Base-by-base conservation (phyloP, 2,113 vertebrate species). In the Triplophysa siluroides region DNA sequence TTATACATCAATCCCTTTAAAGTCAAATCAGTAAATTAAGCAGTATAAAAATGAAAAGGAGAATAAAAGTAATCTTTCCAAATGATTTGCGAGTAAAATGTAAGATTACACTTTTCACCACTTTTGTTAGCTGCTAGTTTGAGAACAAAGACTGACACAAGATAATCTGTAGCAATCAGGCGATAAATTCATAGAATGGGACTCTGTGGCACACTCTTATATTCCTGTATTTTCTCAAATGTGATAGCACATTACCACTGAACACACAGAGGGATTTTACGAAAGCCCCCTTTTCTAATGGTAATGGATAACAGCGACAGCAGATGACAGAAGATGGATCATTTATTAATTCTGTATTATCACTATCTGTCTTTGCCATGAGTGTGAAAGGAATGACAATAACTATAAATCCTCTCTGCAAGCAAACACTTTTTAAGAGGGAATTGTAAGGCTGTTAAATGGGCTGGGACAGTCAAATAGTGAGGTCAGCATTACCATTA, bases 181-280 rank as follows among this genome's bases (percentile, higher is more conserved):
- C 29, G 12, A 23, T 66, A 73, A 74, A 80, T 73, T 29, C 33
- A 47, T 72, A 56, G 29, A 63, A 62, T 43, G 56, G 66, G 45
- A 45, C 67, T 33, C 47, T 50, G 19, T 11, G 50, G 68, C 45
- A 72, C 45, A 63, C 14, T 63, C n/a, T 3, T 33, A 60, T 71
- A 71, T 33, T 79, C 52, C 67, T 63, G 38, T 50, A 12, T n/a
- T 61, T 58, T 33, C n/a, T 76, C 13, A 63, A 52, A 76, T 66
- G 61, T 58, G 70, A 74, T 72, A 14, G 60, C 24, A 65, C 21
- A 80, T 65, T 74, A 2, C n/a, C 5, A 19, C 33, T 45, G 61
- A 64, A 56, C 38, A 63, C 24, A 64, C 21, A 65, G 9, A 64
- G 38, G 83, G 83, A 90, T 85, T 87, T 85, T 80, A 83, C 54